Conservation (phyloP, 2,888 invertebrate genomes). For the Seira ritae region DNA sequence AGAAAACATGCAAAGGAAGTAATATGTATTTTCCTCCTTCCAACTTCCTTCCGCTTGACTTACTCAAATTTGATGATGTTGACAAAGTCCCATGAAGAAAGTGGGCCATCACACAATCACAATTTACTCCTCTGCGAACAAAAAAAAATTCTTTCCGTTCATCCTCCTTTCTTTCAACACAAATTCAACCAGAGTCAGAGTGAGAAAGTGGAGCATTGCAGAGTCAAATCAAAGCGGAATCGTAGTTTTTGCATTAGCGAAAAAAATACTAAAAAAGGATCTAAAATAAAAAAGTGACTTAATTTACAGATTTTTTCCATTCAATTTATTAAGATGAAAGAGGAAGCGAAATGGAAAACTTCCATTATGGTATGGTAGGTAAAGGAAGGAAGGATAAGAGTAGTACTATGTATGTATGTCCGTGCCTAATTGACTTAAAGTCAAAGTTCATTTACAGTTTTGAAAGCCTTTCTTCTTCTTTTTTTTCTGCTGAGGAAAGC, state of each 20-base stretch:
- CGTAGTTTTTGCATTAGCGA: background rate
- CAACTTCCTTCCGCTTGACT: conserved; percentile 11
- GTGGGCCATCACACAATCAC: background rate
- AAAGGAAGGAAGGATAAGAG: too few relatives aligned
- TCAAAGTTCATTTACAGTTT: conserved; percentile 1
- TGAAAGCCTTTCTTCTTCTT: background rate
- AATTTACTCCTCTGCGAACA: background rate
- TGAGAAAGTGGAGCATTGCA: background rate
- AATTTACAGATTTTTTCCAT: conserved; percentile 6
- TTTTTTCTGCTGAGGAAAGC: background rate
- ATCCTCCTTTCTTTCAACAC: background rate
- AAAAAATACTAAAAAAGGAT: background rate
- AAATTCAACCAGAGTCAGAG: background rate
- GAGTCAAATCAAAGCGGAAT: background rate
- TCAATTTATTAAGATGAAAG: background rate
- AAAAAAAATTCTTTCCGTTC: background rate
- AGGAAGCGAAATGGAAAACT: conserved; percentile 1
- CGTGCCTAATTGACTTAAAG: conserved; percentile 5
- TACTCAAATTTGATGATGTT: conserved; percentile 11
- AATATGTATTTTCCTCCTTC: background rate
- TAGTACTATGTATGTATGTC: background rate
- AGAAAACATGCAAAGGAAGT: conserved; percentile 11
- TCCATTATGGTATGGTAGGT: conserved; percentile 1
- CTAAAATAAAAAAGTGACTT: background rate
- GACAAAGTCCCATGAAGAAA: conserved; percentile 4